Evolutionary conservation across 2,888 invertebrate genomes (phyloP), one percentile per base, ranked within the genome.

Genomic region (Calliopum simillimum): DNA sequence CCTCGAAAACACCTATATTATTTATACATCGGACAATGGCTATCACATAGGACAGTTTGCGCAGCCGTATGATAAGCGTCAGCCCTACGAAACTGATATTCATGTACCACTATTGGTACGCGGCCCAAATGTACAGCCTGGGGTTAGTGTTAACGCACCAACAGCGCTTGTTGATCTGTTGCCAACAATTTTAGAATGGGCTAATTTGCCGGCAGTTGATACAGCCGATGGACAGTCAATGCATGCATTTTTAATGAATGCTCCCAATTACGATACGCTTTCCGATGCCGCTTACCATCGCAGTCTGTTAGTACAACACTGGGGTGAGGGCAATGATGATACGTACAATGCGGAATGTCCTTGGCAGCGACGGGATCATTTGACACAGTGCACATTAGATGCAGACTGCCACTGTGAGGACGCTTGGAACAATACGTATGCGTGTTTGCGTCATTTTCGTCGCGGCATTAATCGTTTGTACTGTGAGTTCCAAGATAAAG

Each of bases 41-140:
- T 97, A 92, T 85, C 97, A 97, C 86, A 88, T 97, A 76, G 96
- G 96, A 13, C 96, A 97, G 87, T 96, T 95, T 86, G 91, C 93
- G 3, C 91, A 95, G 87, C 93, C 95, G 0, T 91, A 91, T 87
- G 97, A 97, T 85, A 97, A 97, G 82, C 88, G 97, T 2, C 95
- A 96, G 79, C 94, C 94, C 0, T 97, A 97, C 85, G 96, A 97
- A 82, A 92, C 94, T 0, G 97, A 97, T 81, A 92, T 96, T 55
- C 89, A 91, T 76, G 92, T 97, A 0, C 97, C 97, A 0, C 87
- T 97, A 4, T 80, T 96, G 59, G 90, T 97, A 2, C 88, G 91
- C 58, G 97, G 84, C 0, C 96, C 97, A 0, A 88, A 88, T 2
- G 86, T 95, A 13, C 79, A 80, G 13, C 85, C 85, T 41, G 88